Conservation (phyloP, 1,140 invertebrate species). For the Hyles vespertilio region DNA sequence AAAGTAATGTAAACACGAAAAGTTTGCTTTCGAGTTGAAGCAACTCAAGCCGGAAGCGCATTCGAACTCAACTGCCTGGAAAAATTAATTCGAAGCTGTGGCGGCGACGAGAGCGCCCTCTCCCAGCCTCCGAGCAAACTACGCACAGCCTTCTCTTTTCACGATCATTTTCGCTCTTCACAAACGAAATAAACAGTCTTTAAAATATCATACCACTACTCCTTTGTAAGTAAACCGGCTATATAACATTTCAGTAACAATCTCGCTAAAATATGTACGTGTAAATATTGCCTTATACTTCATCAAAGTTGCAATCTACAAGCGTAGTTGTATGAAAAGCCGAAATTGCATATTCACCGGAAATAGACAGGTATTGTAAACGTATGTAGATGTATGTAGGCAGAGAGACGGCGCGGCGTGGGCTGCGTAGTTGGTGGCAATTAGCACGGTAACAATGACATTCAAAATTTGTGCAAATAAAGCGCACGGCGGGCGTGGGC, state of each 20-base stretch:
- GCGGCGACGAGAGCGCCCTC: slow-evolving; percentile 43
- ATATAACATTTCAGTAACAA: too few species aligned
- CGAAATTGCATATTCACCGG: slow-evolving; percentile 21
- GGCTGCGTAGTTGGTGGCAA: slow-evolving; percentile 39
- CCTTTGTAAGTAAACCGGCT: slow-evolving; percentile 15
- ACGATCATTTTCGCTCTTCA: slow-evolving; percentile 47
- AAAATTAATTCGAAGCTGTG: slow-evolving; percentile 66
- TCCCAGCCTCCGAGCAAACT: slow-evolving; percentile 24
- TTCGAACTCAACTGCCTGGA: slow-evolving; percentile 69
- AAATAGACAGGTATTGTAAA: slow-evolving; percentile 21
- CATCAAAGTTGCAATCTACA: slow-evolving; percentile 22
- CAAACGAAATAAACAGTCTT: slow-evolving; percentile 47
- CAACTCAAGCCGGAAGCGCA: slow-evolving; percentile 64
- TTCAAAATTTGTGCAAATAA: slow-evolving; percentile 67
- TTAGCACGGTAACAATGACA: slow-evolving; percentile 66
- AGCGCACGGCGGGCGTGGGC: slow-evolving; percentile 23
- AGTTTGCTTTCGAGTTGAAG: slow-evolving; percentile 69
- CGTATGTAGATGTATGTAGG: slow-evolving; percentile 31
- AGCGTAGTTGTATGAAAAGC: slow-evolving; percentile 14
- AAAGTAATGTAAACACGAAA: slow-evolving; percentile 71
- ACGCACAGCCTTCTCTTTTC: slow-evolving; percentile 42
- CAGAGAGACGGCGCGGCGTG: slow-evolving; percentile 19
- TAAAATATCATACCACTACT: slow-evolving; percentile 33
- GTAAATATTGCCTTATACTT: slow-evolving; percentile 21
- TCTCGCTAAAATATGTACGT: slow-evolving; percentile 3